Evolutionary conservation across 2,113 vertebrate genomes (phyloP).

Genomic region (Anser cygnoides): DNA sequence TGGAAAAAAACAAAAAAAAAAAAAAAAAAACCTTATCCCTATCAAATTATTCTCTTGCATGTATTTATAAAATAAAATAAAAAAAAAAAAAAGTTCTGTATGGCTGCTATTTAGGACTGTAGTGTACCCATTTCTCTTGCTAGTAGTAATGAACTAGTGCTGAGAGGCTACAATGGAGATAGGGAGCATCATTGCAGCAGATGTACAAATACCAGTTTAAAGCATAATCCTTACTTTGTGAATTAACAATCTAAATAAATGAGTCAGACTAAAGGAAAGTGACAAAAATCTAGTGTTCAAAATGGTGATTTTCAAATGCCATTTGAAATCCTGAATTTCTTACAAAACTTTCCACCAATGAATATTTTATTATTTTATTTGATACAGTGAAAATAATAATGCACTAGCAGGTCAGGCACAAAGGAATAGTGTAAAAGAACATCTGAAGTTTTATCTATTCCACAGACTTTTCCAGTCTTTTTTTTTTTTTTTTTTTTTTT

Average conservation of each 20-base stretch:
- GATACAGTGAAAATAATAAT: background rate
- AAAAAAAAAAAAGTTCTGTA: background rate
- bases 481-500: background rate
- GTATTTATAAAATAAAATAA: background rate
- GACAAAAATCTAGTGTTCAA: background rate
- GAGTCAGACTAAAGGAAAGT: background rate
- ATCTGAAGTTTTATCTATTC: conserved; percentile 8
- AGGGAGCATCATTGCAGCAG: rapidly evolving
- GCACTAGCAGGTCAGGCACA: background rate
- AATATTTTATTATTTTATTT: background rate
- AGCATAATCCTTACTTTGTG: background rate
- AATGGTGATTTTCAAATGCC: background rate
- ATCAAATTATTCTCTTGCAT: background rate
- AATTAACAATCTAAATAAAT: background rate
- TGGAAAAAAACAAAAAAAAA: background rate
- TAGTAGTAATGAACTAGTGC: background rate
- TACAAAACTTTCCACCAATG: too few species aligned
- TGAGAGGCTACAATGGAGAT: background rate
- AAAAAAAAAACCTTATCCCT: background rate
- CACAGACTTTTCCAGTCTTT: background rate
- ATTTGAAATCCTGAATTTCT: background rate
- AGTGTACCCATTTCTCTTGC: background rate
- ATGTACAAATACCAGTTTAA: background rate
- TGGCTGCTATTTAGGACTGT: background rate
- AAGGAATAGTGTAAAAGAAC: background rate